Evolutionary conservation across 2,888 invertebrate species (phyloP).

Genomic region (Tridacna crocea): DNA sequence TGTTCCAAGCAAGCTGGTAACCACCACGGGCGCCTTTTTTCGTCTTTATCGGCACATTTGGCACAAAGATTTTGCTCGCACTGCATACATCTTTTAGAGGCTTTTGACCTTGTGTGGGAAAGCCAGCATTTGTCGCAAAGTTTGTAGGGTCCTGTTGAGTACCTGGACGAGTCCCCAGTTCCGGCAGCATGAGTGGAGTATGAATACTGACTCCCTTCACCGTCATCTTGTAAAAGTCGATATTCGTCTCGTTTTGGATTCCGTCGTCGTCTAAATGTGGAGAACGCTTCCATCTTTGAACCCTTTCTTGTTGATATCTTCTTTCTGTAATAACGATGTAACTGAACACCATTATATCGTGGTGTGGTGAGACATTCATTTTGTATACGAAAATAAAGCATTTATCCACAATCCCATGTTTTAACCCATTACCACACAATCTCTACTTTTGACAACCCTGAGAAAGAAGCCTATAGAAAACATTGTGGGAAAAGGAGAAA

Average conservation of each 20-base stretch:
- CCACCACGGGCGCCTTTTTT: constrained; percentile 39
- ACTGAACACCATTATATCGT: too few species aligned
- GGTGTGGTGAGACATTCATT: too few species aligned
- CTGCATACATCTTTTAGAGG: constrained; percentile 42
- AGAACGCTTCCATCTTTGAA: constrained; percentile 31
- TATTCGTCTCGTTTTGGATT: constrained; percentile 25
- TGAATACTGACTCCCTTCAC: constrained; percentile 34
- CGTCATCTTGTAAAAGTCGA: constrained; percentile 38
- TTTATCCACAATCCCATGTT: too few species aligned
- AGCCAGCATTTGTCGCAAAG: constrained; percentile 56
- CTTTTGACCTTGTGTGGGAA: constrained; percentile 33
- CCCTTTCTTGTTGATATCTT: not conserved
- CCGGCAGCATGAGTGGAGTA: not conserved
- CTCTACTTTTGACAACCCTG: too few species aligned
- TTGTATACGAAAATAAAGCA: too few species aligned
- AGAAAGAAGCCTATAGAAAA: too few species aligned
- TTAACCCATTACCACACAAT: too few species aligned
- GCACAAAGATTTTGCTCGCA: constrained; percentile 49
- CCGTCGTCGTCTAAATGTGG: constrained; percentile 34
- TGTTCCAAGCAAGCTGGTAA: constrained; percentile 33
- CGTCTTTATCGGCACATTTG: constrained; percentile 41
- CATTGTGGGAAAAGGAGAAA: too few species aligned
- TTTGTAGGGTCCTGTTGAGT: not conserved
- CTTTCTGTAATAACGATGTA: too few species aligned
- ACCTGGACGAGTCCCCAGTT: not conserved